A percentile compares a stretch with the other conserved stretches of the same genome.
These are phyloP conservation scores for Thunnus thynnus DNA, from an alignment of 2,113 vertebrate species.

Conservation along the genomic window DNA sequence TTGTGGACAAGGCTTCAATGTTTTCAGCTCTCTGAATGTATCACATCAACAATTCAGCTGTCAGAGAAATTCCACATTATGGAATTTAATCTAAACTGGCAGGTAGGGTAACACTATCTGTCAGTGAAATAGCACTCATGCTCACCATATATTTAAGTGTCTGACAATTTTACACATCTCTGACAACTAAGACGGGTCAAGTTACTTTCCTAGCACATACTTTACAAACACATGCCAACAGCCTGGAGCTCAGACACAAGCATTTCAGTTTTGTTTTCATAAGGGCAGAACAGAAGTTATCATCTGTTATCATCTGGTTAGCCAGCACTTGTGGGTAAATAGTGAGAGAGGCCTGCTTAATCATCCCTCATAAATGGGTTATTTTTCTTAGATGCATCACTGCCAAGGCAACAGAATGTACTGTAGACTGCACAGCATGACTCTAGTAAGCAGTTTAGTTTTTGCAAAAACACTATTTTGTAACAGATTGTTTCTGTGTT, in stretches of 20 bases:
- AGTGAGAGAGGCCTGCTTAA: background rate
- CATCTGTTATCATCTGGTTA: slow-evolving; percentile 9
- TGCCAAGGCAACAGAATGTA: background rate
- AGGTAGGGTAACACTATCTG: slow-evolving; percentile 26
- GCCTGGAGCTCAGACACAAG: slow-evolving; percentile 10
- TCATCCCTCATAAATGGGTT: slow-evolving; percentile 2
- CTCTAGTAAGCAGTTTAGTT: background rate
- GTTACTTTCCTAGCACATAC: slow-evolving; percentile 24
- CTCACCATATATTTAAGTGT: slow-evolving; percentile 32
- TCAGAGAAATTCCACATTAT: slow-evolving; percentile 19
- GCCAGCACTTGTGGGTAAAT: slow-evolving; percentile 14
- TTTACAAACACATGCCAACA: slow-evolving; percentile 28
- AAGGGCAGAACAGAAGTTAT: slow-evolving; percentile 14
- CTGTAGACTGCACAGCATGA: background rate
- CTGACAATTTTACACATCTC: slow-evolving; percentile 40
- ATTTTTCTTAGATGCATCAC: background rate
- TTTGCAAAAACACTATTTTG: too few species aligned
- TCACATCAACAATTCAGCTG: slow-evolving; percentile 30
- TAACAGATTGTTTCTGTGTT: background rate
- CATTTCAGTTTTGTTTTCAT: slow-evolving; percentile 37
- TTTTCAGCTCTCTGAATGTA: background rate
- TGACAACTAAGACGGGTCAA: slow-evolving; percentile 33
- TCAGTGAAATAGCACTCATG: background rate
- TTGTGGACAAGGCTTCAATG: background rate
- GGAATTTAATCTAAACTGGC: slow-evolving; percentile 39